Evolutionary conservation across 2,797 vertebrate species (phyloP), one percentile per base, ranked within the genome.

Genomic region (Halcyon leucocephala): DNA sequence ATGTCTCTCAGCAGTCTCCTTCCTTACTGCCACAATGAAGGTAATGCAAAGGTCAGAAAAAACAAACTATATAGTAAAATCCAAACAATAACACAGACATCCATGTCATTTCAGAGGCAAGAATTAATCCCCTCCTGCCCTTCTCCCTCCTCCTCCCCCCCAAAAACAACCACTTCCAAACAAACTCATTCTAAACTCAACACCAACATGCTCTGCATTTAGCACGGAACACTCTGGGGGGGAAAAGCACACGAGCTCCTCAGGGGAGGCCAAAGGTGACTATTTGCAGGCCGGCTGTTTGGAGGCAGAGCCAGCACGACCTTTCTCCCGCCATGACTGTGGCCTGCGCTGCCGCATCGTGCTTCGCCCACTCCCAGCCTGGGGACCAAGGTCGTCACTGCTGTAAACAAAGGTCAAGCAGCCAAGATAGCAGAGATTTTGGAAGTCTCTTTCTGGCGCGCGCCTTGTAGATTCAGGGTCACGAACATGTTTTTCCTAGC

Each of bases 211-310:
- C n/a, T 31, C 79, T 29, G 13, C 37, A 31, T 35, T 73, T 25
- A 67, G 51, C 49, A 17, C 4, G 0, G 35, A 54, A 46, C 0
- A 7, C 35, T 44, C 52, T 3, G 54, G 58, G 52, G 1, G 4
- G 37, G 35, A 79, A 91, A 67, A 82, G 33, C 78, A 61, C 4
- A 6, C 26, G 14, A 22, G 41, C 51, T 73, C 55, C 55, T 70
- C 74, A 12, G 54, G 33, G 28, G 1, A 51, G 44, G 52, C 20
- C 79, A 66, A 17, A 33, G 57, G 51, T 5, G 12, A 14, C 0
- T 2, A 16, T 41, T 61, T 80, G 44, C 80, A 64, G 4, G 4
- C 17, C 28, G 70, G 55, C 46, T 78, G 39, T 15, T 80, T 4
- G 39, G 71, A 60, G 58, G 48, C 49, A 55, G 64, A 70, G 35